A percentile compares a stretch with the other conserved stretches of the same genome.
These are phyloP conservation scores for Anisognathus igniventris DNA, from an alignment of 2,797 vertebrate genomes.

Conservation along the genomic window DNA sequence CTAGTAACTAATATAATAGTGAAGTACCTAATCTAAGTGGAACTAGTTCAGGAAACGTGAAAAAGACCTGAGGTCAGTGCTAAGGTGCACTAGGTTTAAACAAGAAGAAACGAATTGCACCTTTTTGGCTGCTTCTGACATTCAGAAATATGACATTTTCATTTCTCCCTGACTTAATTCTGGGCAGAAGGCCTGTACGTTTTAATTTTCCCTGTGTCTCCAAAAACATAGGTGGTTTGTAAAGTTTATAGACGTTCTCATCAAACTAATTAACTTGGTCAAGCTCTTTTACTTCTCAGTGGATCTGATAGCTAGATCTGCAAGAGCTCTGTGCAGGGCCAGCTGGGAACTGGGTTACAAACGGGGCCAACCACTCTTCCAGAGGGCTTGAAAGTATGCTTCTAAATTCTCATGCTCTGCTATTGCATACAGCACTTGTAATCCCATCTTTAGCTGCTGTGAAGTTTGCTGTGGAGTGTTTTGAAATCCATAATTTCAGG, in stretches of 20 bases:
- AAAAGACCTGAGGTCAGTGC: neutral
- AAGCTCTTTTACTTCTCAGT: neutral
- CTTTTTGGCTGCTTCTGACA: neutral
- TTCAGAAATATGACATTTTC: neutral
- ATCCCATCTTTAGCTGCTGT: neutral
- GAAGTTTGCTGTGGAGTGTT: neutral
- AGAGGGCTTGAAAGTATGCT: neutral
- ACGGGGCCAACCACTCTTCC: neutral
- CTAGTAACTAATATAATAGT: neutral
- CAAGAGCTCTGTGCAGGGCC: neutral
- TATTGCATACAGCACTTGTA: fast-evolving
- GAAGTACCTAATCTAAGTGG: neutral
- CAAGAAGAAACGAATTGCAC: neutral
- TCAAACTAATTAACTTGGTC: neutral
- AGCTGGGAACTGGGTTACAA: neutral
- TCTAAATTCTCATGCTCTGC: neutral
- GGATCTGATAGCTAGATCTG: neutral
- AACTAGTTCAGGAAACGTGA: neutral
- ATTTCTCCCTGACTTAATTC: neutral
- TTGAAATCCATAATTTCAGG: neutral
- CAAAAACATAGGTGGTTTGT: neutral
- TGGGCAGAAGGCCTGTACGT: neutral
- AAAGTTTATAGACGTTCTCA: neutral
- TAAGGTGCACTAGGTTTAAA: neutral
- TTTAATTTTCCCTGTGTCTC: neutral